phyloP scores from a whole-genome alignment of 1,140 invertebrate genomes.

The Globodera rostochiensis region DNA sequence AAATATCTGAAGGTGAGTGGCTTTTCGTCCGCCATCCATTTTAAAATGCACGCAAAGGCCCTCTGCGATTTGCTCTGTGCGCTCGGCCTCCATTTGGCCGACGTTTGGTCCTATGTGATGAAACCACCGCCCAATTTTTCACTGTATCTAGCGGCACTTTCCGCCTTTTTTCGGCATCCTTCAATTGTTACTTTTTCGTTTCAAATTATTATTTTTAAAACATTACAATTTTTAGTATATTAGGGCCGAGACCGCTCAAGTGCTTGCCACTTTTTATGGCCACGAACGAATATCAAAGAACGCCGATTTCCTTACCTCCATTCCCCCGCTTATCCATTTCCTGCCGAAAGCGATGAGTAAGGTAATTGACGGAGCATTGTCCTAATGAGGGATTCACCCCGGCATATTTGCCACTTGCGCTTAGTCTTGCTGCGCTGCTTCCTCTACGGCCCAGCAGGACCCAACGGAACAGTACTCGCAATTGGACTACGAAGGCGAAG shows the following conservation, averaged over 20 bases:
- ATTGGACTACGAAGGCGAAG: slow-evolving; percentile 59
- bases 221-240: slow-evolving; percentile 50
- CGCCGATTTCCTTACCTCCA: slow-evolving; percentile 31
- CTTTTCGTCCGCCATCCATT: not conserved
- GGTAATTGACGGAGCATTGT: slow-evolving; percentile 28
- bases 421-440: slow-evolving; percentile 2
- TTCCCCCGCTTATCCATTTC: slow-evolving; percentile 34
- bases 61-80: slow-evolving; percentile 54
- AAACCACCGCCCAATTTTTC: slow-evolving; percentile 54
- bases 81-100: slow-evolving; percentile 51
- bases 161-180: slow-evolving; percentile 55
- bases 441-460: not conserved
- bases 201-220: slow-evolving; percentile 7
- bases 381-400: not conserved
- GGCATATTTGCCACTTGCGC: too few species aligned
- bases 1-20: slow-evolving; percentile 47
- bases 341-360: slow-evolving; percentile 52
- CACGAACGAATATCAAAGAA: slow-evolving; percentile 45
- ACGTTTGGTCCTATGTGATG: slow-evolving; percentile 52
- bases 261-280: slow-evolving; percentile 46
- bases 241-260: slow-evolving; percentile 52
- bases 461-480: slow-evolving; percentile 47
- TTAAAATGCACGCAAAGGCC: slow-evolving; percentile 34
- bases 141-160: slow-evolving; percentile 53
- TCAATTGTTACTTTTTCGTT: slow-evolving; percentile 48